These are phyloP conservation scores for Sialia sialis DNA, from an alignment of 2,113 vertebrate genomes.

Conservation along the genomic window DNA sequence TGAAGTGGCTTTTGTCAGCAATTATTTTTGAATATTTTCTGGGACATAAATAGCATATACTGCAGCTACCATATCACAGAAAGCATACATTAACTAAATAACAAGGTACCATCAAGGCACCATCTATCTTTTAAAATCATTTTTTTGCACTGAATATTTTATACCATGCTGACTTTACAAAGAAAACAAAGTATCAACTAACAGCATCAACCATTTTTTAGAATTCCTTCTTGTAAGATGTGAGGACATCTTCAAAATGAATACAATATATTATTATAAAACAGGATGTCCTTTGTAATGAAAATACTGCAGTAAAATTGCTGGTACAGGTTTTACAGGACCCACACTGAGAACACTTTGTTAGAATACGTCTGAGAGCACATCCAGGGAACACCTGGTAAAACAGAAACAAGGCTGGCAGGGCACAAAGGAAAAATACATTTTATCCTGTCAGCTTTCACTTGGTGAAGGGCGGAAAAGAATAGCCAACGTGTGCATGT, in stretches of 20 bases:
- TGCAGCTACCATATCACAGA: slow-evolving; percentile 58
- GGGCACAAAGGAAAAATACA: background rate
- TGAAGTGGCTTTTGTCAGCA: slow-evolving; percentile 69
- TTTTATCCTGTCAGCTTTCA: slow-evolving; percentile 12
- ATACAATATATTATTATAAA: slow-evolving; percentile 49
- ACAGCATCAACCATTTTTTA: slow-evolving; percentile 56
- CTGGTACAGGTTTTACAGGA: slow-evolving; percentile 19
- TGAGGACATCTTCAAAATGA: slow-evolving; percentile 43
- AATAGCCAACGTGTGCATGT: background rate
- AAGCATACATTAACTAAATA: slow-evolving; percentile 73
- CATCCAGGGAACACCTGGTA: background rate
- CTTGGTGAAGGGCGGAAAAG: background rate
- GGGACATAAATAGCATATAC: slow-evolving; percentile 67
- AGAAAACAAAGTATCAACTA: slow-evolving; percentile 70
- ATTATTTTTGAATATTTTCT: slow-evolving; percentile 74
- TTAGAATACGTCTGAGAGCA: slow-evolving; percentile 2
- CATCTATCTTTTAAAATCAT: slow-evolving; percentile 61
- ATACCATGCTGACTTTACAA: slow-evolving; percentile 69
- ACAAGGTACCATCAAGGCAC: slow-evolving; percentile 63
- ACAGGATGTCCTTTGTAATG: slow-evolving; percentile 36
- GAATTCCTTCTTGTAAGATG: slow-evolving; percentile 53
- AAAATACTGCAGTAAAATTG: slow-evolving; percentile 43
- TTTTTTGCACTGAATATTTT: slow-evolving; percentile 70
- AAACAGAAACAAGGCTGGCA: background rate
- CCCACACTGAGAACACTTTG: slow-evolving; percentile 22